Percentiles rank a stretch among this genome's conserved stretches.
Conservation (phyloP, 2,113 vertebrate species). For the Nematolebias whitei region DNA sequence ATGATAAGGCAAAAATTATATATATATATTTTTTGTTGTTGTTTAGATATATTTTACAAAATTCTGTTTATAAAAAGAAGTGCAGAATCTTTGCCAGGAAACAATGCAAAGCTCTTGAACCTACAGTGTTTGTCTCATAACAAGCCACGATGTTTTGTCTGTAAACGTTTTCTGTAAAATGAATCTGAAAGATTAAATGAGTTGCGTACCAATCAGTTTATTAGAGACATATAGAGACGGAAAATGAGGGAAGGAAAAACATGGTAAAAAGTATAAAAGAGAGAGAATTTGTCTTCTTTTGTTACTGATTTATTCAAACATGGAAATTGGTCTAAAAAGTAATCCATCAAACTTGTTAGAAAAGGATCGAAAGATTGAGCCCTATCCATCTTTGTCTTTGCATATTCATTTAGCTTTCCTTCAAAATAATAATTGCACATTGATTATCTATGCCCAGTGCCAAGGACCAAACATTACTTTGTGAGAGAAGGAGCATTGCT, state of each 20-base stretch:
- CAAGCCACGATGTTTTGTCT: conserved; percentile 27
- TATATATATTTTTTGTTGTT: conserved; percentile 49
- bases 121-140: conserved; percentile 34
- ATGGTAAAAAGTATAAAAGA: not conserved
- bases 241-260: conserved; percentile 1
- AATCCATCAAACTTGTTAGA: conserved; percentile 65
- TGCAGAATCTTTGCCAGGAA: not conserved
- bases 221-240: conserved; percentile 11
- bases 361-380: conserved; percentile 50
- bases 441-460: conserved; percentile 53
- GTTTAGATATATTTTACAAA: conserved; percentile 45
- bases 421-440: conserved; percentile 68
- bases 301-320: conserved; percentile 56
- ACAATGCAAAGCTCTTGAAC: conserved; percentile 25
- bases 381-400: conserved; percentile 35
- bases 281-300: conserved; percentile 21
- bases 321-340: conserved; percentile 49
- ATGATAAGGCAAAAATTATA: conserved; percentile 38
- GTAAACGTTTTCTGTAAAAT: conserved; percentile 46
- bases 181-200: conserved; percentile 35
- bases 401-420: conserved; percentile 62
- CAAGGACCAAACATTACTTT: conserved; percentile 34
- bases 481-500: conserved; percentile 12
- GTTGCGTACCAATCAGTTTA: conserved; percentile 32
- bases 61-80: conserved; percentile 30